Evolutionary conservation across 2,888 invertebrate genomes (phyloP).

Genomic region (Epinotia bilunana): DNA sequence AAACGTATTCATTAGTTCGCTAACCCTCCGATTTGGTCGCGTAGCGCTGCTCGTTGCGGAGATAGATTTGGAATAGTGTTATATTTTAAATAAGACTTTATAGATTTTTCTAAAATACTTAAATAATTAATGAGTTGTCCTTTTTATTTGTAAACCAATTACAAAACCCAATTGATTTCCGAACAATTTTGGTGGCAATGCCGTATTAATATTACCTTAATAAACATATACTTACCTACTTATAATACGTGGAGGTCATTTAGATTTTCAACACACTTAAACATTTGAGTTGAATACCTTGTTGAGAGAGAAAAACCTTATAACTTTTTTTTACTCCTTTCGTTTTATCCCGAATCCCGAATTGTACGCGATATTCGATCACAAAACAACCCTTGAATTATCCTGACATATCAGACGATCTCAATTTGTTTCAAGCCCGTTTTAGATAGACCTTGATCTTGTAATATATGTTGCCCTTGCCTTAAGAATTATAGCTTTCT

Average conservation of each 20-base stretch:
- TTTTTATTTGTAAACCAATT: too few species aligned
- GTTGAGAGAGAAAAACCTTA: neutral
- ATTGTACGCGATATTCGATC: constrained; percentile 25
- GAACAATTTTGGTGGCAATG: too few species aligned
- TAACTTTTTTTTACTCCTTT: neutral
- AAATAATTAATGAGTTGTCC: too few species aligned
- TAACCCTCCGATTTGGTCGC: constrained; percentile 19
- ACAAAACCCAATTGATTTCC: too few species aligned
- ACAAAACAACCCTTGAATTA: constrained; percentile 27
- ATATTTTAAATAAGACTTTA: too few species aligned
- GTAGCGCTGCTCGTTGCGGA: constrained; percentile 18
- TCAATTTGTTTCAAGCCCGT: constrained; percentile 52
- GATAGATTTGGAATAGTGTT: neutral
- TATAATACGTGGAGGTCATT: too few species aligned
- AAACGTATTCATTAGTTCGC: constrained; percentile 10
- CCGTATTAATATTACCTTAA: too few species aligned
- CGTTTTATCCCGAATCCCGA: neutral
- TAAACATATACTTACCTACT: too few species aligned
- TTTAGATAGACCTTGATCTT: constrained; percentile 26
- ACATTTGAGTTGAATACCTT: too few species aligned
- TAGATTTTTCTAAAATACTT: too few species aligned
- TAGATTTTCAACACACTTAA: too few species aligned
- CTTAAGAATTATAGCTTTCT: constrained; percentile 8
- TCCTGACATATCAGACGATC: constrained; percentile 48
- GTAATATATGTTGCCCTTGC: neutral